A percentile compares a stretch with the other conserved stretches of the same genome.
phyloP scores from a whole-genome alignment of 2,113 vertebrate genomes.

The Lethenteron camtschaticum region DNA sequence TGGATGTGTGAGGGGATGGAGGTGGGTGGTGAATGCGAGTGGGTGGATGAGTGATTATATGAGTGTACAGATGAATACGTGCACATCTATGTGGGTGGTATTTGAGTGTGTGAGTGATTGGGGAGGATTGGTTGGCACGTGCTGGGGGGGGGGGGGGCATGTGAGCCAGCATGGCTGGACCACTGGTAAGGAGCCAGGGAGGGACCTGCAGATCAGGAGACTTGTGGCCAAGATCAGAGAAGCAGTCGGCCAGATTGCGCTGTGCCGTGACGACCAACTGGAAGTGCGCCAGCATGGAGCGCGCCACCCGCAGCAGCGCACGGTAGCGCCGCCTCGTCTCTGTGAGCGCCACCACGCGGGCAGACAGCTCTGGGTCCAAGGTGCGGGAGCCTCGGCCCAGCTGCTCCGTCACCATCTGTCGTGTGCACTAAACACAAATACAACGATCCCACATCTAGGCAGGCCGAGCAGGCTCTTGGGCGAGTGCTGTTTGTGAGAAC shows the following conservation, averaged over 20 bases:
- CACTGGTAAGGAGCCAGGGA: too few relatives aligned
- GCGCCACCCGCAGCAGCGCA: background rate
- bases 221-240: background rate
- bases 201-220: conserved; percentile 2
- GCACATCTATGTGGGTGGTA: background rate
- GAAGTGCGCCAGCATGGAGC: background rate
- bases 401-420: conserved; percentile 2
- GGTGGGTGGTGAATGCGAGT: background rate
- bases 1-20: background rate
- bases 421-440: conserved; percentile 5
- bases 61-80: background rate
- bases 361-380: conserved; percentile 4
- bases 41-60: background rate
- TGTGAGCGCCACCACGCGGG: background rate
- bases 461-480: too few relatives aligned
- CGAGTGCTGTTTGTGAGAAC: too few relatives aligned
- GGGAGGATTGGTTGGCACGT: background rate
- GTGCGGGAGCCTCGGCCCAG: conserved; percentile 1
- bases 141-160: too few relatives aligned
- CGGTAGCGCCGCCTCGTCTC: conserved; percentile 3
- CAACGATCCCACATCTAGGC: too few relatives aligned
- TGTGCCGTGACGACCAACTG: background rate
- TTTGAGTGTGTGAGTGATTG: background rate
- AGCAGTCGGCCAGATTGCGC: background rate
- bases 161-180: too few relatives aligned